phyloP scores from a whole-genome alignment of 2,797 vertebrate species.

The Apogon hyalosoma region DNA sequence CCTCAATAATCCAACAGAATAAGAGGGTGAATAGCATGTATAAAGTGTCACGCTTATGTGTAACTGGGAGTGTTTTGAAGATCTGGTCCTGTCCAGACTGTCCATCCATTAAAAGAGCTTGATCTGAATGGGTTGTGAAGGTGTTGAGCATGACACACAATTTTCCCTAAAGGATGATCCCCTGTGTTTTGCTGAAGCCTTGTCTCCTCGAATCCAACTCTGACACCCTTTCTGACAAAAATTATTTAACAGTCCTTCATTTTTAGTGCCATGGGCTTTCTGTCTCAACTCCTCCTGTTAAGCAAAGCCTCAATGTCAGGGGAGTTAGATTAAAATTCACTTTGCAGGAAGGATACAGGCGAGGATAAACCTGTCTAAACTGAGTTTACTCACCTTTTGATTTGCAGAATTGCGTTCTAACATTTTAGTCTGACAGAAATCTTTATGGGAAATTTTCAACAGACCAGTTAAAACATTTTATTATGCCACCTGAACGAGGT shows the following conservation, averaged over 20 bases:
- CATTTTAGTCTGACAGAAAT: slow-evolving; percentile 27
- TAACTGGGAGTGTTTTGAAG: slow-evolving; percentile 7
- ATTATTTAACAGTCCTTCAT: slow-evolving; percentile 73
- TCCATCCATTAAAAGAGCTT: slow-evolving; percentile 43
- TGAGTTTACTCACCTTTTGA: slow-evolving; percentile 62
- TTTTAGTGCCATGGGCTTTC: slow-evolving; percentile 67
- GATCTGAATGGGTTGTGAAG: slow-evolving; percentile 58
- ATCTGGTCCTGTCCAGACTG: slow-evolving; percentile 22
- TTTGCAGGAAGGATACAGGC: slow-evolving; percentile 41
- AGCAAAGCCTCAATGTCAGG: slow-evolving; percentile 64
- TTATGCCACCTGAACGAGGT: slow-evolving; percentile 5
- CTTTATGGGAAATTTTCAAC: slow-evolving; percentile 21
- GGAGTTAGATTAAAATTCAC: slow-evolving; percentile 63
- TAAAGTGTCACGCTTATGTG: too few species aligned
- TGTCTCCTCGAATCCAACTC: slow-evolving; percentile 66
- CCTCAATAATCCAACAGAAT: too few species aligned
- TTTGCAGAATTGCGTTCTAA: slow-evolving; percentile 26
- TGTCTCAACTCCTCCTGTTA: slow-evolving; percentile 67
- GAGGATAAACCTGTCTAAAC: slow-evolving; percentile 57
- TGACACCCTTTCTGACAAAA: slow-evolving; percentile 63
- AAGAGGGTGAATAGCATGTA: too few species aligned
- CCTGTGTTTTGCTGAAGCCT: slow-evolving; percentile 46
- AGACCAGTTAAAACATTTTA: slow-evolving; percentile 27
- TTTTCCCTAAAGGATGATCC: slow-evolving; percentile 45
- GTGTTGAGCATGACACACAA: slow-evolving; percentile 60